phyloP scores from a whole-genome alignment of 2,113 vertebrate genomes.

The Anthoscopus minutus region DNA sequence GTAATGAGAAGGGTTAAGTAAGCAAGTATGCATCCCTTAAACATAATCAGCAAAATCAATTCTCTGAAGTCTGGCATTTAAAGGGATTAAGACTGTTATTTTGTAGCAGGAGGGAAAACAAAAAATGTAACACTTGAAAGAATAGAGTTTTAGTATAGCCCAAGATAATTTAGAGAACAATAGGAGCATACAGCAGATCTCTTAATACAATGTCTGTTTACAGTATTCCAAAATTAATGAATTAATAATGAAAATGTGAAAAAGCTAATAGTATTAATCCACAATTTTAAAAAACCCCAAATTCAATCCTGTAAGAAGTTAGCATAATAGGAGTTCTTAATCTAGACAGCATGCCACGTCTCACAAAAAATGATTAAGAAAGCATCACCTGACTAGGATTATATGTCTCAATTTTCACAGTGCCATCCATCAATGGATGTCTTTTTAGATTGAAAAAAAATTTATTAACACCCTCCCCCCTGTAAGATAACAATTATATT shows the following conservation, averaged over 20 bases:
- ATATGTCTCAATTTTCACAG: background rate
- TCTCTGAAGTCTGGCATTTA: background rate
- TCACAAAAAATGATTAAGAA: background rate
- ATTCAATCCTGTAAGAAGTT: background rate
- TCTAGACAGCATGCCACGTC: background rate
- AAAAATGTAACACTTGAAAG: background rate
- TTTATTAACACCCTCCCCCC: background rate
- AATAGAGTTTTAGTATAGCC: background rate
- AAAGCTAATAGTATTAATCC: background rate
- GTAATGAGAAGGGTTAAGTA: background rate
- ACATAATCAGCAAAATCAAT: background rate
- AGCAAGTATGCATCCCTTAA: background rate
- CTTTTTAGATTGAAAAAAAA: background rate
- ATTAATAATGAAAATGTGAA: background rate
- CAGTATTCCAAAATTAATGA: background rate
- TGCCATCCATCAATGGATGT: background rate
- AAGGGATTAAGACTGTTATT: background rate
- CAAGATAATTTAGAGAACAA: background rate
- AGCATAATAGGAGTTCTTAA: background rate
- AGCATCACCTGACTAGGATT: background rate
- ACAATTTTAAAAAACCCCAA: background rate
- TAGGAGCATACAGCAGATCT: background rate
- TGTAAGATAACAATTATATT: background rate
- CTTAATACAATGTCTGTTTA: background rate
- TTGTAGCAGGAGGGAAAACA: background rate